These are phyloP conservation scores for Tethea ocularis DNA, from an alignment of 2,888 invertebrate genomes.

Conservation along the genomic window DNA sequence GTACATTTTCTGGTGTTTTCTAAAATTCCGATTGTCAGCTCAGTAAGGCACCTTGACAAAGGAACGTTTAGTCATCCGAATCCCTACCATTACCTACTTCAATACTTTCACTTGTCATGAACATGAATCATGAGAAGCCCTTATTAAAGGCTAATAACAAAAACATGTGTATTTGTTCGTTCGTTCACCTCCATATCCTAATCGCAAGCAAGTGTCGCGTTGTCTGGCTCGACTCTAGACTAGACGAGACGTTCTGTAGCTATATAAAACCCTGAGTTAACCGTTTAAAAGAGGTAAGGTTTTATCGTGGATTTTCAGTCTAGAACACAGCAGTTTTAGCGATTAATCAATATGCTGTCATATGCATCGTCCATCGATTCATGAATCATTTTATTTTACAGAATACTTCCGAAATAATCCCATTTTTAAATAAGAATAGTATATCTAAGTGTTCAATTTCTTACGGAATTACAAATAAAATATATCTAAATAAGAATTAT, in stretches of 20 bases:
- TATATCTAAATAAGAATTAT: no score
- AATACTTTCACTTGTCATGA: neutral
- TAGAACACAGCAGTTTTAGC: no score
- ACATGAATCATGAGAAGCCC: neutral
- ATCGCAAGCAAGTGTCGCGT: neutral
- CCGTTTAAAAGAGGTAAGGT: no score
- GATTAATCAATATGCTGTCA: neutral
- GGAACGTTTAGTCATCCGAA: neutral
- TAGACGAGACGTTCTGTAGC: neutral
- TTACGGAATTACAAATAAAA: no score
- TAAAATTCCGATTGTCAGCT: neutral
- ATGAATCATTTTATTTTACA: no score
- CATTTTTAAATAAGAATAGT: no score
- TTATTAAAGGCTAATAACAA: neutral
- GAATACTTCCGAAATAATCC: no score
- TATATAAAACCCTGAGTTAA: no score
- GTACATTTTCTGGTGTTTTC: neutral
- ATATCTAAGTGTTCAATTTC: no score
- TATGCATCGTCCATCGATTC: neutral
- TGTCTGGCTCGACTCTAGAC: neutral
- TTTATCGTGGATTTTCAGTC: no score
- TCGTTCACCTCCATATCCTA: neutral
- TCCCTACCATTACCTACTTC: neutral
- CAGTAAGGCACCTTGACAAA: neutral
- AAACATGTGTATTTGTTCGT: neutral